Percentiles rank a stretch among this genome's conserved stretches.
Conservation (phyloP, 92 coral and sea anemone species). For the Bergia sp. region DNA sequence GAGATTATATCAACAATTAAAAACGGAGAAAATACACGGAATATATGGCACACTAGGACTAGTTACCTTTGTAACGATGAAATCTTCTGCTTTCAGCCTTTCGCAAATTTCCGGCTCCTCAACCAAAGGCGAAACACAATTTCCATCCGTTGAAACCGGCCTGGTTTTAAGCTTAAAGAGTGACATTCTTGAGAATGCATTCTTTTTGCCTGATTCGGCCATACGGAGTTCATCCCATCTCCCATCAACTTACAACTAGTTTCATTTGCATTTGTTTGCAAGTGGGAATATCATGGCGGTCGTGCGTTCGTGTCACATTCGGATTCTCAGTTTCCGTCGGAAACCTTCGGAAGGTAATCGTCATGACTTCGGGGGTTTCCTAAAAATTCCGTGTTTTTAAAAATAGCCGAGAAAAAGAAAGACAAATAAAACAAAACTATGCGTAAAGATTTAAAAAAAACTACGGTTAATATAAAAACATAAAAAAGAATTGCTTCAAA, state of each 20-base stretch:
- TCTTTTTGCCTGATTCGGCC: conserved; percentile 46
- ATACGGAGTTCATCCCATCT: conserved; percentile 51
- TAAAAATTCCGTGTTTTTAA: too few species aligned
- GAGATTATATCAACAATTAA: conserved; percentile 11
- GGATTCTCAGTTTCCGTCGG: conserved; percentile 19
- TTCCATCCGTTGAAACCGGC: conserved; percentile 30
- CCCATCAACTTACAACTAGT: conserved; percentile 45
- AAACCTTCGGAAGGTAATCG: conserved; percentile 6
- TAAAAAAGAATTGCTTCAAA: too few species aligned
- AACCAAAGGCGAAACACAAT: not conserved
- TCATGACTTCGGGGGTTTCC: not conserved
- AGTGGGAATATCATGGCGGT: conserved; percentile 50
- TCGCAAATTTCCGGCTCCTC: conserved; percentile 77
- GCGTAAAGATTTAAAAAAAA: too few species aligned
- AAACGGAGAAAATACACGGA: not conserved
- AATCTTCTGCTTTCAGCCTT: conserved; percentile 83
- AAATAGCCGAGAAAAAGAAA: too few species aligned
- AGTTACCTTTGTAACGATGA: conserved; percentile 79
- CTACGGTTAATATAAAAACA: too few species aligned
- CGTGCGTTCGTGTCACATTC: conserved; percentile 22
- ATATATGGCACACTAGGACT: not conserved
- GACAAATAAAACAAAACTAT: too few species aligned
- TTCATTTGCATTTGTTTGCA: conserved; percentile 52
- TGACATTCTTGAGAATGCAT: conserved; percentile 37
- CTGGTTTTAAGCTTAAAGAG: conserved; percentile 2